Evolutionary conservation across 2,888 invertebrate species (phyloP).

Genomic region (Galerucella pusilla): DNA sequence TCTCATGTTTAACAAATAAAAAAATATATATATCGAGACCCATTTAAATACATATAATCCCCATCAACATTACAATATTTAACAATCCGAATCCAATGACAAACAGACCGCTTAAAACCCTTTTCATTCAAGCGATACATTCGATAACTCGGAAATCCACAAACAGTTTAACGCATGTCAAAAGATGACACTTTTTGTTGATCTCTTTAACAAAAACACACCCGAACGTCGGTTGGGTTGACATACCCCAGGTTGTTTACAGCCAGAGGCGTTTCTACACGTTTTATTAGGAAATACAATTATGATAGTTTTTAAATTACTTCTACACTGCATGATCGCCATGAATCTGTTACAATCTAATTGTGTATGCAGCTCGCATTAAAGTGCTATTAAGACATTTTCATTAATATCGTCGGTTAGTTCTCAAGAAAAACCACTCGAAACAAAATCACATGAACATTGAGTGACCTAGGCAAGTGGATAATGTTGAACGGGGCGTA

Average conservation of each 20-base stretch:
- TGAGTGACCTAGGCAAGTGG: no score
- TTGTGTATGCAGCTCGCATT: no score
- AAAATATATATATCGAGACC: not conserved
- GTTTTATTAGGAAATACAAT: not conserved
- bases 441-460: no score
- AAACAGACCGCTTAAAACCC: conserved; percentile 45
- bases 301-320: no score
- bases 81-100: conserved; percentile 7
- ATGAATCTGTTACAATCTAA: no score
- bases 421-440: no score
- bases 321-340: no score
- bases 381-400: no score
- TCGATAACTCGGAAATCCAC: conserved; percentile 52
- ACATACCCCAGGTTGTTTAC: conserved; percentile 13
- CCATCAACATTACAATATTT: conserved; percentile 8
- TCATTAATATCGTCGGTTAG: no score
- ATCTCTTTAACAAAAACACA: conserved; percentile 45
- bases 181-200: conserved; percentile 59
- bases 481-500: no score
- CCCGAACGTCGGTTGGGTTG: conserved; percentile 43
- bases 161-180: conserved; percentile 62
- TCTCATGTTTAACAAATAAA: not conserved
- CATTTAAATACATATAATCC: conserved; percentile 6
- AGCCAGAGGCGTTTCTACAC: conserved; percentile 26
- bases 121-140: conserved; percentile 46